Evolutionary conservation across 2,888 invertebrate species (phyloP), one percentile per base, ranked within the genome.

Genomic region (Brachylomia viminalis): DNA sequence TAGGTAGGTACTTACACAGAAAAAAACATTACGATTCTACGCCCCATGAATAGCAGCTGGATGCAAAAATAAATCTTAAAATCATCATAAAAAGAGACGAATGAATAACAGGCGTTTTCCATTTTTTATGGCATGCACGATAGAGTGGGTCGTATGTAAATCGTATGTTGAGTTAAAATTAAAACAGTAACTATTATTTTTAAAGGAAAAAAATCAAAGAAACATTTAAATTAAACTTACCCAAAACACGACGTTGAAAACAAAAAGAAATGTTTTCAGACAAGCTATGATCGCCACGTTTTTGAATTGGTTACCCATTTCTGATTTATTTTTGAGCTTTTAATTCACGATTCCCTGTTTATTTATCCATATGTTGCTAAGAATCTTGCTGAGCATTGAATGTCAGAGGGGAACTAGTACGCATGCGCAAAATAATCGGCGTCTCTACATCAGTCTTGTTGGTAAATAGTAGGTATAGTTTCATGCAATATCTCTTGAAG

Each of bases 191-290:
- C 4, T 58, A 42, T 27, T n/a, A 20, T 27, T 42, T 45, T 2
- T 23, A 20, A 6, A n/a, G 6, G 5, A 52, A n/a, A 20, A 38
- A 67, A 33, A 56, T 8, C 17, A 17, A 30, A 30, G n/a, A 30
- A 74, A 73, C 27, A 74, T 38, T 45, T 8, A 54, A 47, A 33
- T 65, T 59, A 65, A 72, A 96, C 98, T 97, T 94, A 98, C 98
- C 98, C 98, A 98, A 94, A 98, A 98, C 47, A 98, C 95, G 87
- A 98, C 97, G 94, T 98, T 98, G 95, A 98, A 98, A 72, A 98
- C 95, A 97, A 98, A 98, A 80, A 98, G 96, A 59, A 98, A 95
- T 1, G 98, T 97, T 92, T 98, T 98, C 95, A 98, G 97, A 93
- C 98, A 98, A 84, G 98, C 97, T 93, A 98, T 97, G 47, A 98